A percentile compares a stretch with the other conserved stretches of the same genome.
Conservation (phyloP, 2,113 vertebrate genomes). For the Callipepla californica region DNA sequence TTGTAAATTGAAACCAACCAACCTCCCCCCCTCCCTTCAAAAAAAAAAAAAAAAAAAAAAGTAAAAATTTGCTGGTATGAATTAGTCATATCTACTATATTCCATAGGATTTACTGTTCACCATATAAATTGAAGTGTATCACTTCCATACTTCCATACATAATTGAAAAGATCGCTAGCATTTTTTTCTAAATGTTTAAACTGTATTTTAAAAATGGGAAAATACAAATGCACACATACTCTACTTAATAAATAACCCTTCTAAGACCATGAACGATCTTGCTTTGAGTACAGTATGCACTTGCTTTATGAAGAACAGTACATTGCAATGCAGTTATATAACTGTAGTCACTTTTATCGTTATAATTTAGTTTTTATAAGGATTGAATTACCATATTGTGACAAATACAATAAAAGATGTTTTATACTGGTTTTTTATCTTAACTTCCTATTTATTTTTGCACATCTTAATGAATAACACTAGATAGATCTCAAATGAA, state of each 20-base stretch:
- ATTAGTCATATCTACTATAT: background rate
- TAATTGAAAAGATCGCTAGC: background rate
- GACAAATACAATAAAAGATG: background rate
- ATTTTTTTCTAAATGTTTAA: background rate
- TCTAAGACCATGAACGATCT: background rate
- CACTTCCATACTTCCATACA: background rate
- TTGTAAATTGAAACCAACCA: background rate
- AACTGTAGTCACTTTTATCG: background rate
- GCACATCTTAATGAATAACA: background rate
- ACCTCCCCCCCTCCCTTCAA: too few relatives aligned
- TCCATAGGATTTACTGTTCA: background rate
- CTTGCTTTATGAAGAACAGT: background rate
- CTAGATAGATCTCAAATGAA: background rate
- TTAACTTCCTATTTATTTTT: background rate
- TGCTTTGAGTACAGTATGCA: background rate
- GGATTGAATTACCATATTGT: background rate
- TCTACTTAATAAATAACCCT: background rate
- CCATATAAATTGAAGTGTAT: background rate
- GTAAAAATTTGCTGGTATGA: background rate
- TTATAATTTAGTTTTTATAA: background rate
- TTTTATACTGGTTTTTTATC: background rate
- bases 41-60: background rate
- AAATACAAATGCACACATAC: background rate
- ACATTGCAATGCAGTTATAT: background rate
- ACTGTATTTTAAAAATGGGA: background rate